Evolutionary conservation across 2,113 vertebrate species (phyloP).

Genomic region (Puntigrus tetrazona): DNA sequence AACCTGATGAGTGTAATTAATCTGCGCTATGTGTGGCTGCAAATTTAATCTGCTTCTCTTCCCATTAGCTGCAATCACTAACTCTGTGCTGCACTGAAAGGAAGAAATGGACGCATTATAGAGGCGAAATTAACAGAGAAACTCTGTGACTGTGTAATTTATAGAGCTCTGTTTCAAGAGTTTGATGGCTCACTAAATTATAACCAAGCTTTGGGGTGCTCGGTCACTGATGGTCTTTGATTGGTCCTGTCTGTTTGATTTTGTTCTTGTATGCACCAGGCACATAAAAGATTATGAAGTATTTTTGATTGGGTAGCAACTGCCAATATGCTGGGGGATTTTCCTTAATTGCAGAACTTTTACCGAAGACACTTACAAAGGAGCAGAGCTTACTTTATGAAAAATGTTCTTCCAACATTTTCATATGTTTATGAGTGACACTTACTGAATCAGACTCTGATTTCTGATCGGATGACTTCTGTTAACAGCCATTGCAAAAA

Average conservation of each 20-base stretch:
- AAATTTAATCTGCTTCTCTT: constrained; percentile 34
- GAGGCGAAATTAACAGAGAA: background rate
- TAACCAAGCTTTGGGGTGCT: background rate
- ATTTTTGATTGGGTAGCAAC: constrained; percentile 18
- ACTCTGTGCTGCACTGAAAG: constrained; percentile 17
- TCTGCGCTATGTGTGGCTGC: constrained; percentile 42
- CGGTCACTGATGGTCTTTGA: constrained; percentile 16
- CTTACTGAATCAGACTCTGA: no score
- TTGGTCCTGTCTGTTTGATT: constrained; percentile 15
- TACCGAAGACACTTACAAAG: background rate
- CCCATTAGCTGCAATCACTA: constrained; percentile 44
- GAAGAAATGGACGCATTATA: constrained; percentile 23
- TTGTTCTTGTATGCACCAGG: background rate
- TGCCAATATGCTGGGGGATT: background rate
- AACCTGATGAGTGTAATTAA: constrained; percentile 56
- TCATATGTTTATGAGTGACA: no score
- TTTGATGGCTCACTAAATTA: constrained; percentile 15
- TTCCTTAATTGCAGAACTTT: background rate
- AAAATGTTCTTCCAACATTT: no score
- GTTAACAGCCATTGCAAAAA: no score
- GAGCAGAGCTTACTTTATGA: background rate
- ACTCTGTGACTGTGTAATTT: constrained; percentile 24
- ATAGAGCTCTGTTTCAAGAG: background rate
- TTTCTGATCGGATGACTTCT: no score
- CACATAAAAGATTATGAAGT: background rate